Evolutionary conservation across 2,113 vertebrate species (phyloP).

Genomic region (Octodon degus): DNA sequence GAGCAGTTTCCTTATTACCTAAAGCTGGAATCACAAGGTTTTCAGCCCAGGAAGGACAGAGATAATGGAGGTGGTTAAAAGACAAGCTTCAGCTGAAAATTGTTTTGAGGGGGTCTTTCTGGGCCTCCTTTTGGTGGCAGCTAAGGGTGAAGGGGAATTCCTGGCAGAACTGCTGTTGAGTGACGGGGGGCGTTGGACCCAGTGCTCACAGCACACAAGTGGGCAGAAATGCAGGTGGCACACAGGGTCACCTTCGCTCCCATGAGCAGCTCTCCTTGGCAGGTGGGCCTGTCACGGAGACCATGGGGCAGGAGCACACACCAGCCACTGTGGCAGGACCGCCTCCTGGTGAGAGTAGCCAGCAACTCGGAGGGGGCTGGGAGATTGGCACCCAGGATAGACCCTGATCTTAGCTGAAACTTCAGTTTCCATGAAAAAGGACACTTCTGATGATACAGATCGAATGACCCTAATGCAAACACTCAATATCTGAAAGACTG

Average conservation of each 20-base stretch:
- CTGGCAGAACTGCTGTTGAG: too few species aligned
- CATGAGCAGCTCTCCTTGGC: neutral
- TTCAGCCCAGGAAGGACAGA: neutral
- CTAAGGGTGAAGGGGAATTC: neutral
- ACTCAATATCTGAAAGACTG: neutral
- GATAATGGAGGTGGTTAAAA: neutral
- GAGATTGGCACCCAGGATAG: neutral
- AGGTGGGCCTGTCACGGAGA: neutral
- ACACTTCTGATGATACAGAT: neutral
- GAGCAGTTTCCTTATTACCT: neutral
- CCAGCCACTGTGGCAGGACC: neutral
- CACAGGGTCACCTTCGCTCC: too few species aligned
- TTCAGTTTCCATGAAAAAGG: neutral
- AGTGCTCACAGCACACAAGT: accelerated
- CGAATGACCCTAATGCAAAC: neutral
- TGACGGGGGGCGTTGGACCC: accelerated
- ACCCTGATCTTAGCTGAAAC: neutral
- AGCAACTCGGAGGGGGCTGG: neutral
- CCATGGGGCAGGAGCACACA: neutral
- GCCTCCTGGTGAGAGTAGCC: neutral
- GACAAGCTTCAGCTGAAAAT: neutral
- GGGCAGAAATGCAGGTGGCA: accelerated
- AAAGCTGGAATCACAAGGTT: neutral
- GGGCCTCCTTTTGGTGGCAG: neutral
- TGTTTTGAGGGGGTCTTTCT: neutral